Percentiles rank a stretch among this genome's conserved stretches.
Evolutionary conservation across 2,888 invertebrate genomes (phyloP).

Genomic region (Chironomus tentans): DNA sequence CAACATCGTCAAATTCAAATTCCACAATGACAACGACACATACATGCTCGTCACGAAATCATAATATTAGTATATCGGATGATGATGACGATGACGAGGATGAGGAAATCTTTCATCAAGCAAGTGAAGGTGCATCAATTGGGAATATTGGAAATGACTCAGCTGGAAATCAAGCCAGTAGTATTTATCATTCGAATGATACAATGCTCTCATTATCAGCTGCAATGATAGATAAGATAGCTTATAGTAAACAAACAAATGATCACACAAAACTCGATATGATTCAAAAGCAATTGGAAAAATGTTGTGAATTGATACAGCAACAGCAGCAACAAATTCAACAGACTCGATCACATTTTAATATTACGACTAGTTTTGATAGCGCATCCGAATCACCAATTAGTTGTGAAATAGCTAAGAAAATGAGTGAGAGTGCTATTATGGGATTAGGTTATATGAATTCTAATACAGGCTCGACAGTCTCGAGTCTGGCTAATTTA

Average conservation of each 20-base stretch:
- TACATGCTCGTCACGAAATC: conserved; percentile 27
- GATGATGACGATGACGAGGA: conserved; percentile 20
- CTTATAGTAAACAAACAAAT: conserved; percentile 15
- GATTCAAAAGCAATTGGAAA: conserved; percentile 22
- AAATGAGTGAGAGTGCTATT: conserved; percentile 35
- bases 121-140: conserved; percentile 28
- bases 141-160: not conserved
- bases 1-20: conserved; percentile 9
- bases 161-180: not conserved
- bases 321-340: conserved; percentile 19
- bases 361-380: conserved; percentile 14
- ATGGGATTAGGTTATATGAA: conserved; percentile 40
- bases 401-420: conserved; percentile 33
- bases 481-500: conserved; percentile 57
- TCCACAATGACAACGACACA: conserved; percentile 17
- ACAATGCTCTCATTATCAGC: conserved; percentile 5
- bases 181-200: conserved; percentile 21
- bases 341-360: conserved; percentile 10
- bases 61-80: conserved; percentile 38
- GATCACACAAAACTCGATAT: conserved; percentile 18
- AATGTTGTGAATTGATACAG: conserved; percentile 16
- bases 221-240: conserved; percentile 17
- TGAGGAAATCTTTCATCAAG: not conserved
- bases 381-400: conserved; percentile 30
- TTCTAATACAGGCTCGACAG: conserved; percentile 51